Percentiles rank a stretch among this genome's conserved stretches.
phyloP scores from a whole-genome alignment of 2,797 vertebrate species.

The Anguilla marmorata region DNA sequence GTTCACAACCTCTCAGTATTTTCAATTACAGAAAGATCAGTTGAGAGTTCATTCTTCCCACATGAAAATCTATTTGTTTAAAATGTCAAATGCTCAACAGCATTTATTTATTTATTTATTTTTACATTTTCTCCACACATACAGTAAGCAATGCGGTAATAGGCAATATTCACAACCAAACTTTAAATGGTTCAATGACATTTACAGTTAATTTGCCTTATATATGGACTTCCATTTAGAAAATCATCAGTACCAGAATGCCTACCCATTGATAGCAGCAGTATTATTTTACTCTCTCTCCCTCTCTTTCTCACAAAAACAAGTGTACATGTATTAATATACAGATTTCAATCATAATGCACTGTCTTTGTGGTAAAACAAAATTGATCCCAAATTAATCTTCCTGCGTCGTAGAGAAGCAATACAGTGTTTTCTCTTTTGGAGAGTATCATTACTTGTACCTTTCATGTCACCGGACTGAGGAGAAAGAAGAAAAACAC shows the following conservation, averaged over 20 bases:
- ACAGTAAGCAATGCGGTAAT: background rate
- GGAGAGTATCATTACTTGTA: conserved; percentile 42
- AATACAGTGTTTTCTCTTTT: conserved; percentile 59
- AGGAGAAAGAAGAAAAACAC: conserved; percentile 23
- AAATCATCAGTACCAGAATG: background rate
- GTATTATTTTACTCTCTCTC: background rate
- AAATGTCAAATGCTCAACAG: background rate
- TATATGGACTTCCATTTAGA: background rate
- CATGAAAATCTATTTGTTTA: background rate
- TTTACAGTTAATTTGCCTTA: background rate
- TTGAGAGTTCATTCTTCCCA: background rate
- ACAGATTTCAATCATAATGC: conserved; percentile 37
- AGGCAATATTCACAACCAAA: conserved; percentile 8
- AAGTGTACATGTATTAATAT: background rate
- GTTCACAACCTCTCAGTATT: background rate
- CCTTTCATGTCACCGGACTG: conserved; percentile 46
- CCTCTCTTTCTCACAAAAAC: background rate
- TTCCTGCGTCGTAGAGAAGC: conserved; percentile 64
- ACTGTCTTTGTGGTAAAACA: conserved; percentile 66
- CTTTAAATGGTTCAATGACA: conserved; percentile 26
- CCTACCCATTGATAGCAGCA: background rate
- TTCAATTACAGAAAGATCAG: background rate
- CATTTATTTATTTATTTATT: background rate
- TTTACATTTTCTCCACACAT: background rate
- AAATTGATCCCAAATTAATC: conserved; percentile 70